Evolutionary conservation across 2,888 invertebrate genomes (phyloP).

Genomic region (Aelia acuminata): DNA sequence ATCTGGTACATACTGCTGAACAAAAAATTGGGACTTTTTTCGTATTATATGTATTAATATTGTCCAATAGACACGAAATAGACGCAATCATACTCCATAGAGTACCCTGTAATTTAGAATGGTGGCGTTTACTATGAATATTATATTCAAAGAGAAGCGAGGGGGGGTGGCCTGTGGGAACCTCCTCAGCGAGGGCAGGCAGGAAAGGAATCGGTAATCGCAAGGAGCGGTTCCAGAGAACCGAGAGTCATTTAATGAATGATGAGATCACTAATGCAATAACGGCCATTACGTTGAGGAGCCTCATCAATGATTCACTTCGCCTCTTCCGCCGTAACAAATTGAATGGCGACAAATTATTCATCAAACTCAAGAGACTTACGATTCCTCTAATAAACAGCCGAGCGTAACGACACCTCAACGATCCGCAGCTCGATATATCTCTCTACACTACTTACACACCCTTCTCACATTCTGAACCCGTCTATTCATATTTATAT

Average conservation of each 20-base stretch:
- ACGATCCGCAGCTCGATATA: neutral
- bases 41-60: neutral
- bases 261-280: conserved; percentile 1
- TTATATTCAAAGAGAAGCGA: neutral
- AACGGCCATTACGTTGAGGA: neutral
- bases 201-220: neutral
- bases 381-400: conserved; percentile 6
- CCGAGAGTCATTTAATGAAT: conserved; percentile 6
- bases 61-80: neutral
- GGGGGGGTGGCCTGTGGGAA: neutral
- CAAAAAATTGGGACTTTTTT: too few relatives aligned
- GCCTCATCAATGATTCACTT: neutral
- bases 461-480: too few relatives aligned
- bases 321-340: neutral
- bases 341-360: conserved; percentile 13
- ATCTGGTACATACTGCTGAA: too few relatives aligned
- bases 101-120: neutral
- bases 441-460: too few relatives aligned
- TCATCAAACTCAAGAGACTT: neutral
- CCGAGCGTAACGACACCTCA: neutral
- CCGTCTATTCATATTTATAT: too few relatives aligned
- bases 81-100: neutral
- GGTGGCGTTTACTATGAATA: neutral
- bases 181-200: neutral
- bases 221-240: neutral